These are phyloP conservation scores for Drosophila trapezifrons DNA, from an alignment of 1,140 invertebrate genomes.

Conservation along the genomic window DNA sequence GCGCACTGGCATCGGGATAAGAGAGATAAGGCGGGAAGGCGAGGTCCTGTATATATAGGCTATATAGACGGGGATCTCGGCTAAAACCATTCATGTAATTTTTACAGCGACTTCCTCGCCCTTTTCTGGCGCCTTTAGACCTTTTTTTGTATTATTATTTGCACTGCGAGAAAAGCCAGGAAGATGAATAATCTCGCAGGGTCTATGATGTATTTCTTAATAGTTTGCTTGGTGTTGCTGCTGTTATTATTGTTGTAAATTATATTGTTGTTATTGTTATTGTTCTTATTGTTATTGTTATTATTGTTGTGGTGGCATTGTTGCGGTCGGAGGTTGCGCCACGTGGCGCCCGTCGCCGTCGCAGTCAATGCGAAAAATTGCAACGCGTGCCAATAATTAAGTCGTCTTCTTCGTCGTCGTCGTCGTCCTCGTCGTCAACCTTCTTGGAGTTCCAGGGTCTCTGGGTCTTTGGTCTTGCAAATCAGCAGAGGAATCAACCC, in stretches of 20 bases:
- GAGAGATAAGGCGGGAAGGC: conserved; percentile 9
- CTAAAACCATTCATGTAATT: conserved; percentile 79
- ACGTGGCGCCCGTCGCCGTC: conserved; percentile 55
- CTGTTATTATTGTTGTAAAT: conserved; percentile 19
- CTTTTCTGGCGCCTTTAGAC: conserved; percentile 43
- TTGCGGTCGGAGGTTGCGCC: conserved; percentile 70
- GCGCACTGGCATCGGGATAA: conserved; percentile 46
- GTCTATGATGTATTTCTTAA: conserved; percentile 48
- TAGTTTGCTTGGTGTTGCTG: conserved; percentile 38
- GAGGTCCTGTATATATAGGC: conserved; percentile 7
- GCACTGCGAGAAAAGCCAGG: neutral
- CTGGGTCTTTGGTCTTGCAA: conserved; percentile 8
- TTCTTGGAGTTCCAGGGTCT: conserved; percentile 5
- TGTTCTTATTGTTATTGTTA: conserved; percentile 31
- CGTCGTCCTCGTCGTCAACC: conserved; percentile 1
- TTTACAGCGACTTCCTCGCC: conserved; percentile 59
- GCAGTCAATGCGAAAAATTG: conserved; percentile 77
- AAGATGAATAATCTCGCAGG: conserved; percentile 20
- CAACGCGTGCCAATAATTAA: conserved; percentile 82
- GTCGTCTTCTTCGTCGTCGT: conserved; percentile 30
- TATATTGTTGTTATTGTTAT: conserved; percentile 19
- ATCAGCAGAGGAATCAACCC: conserved; percentile 21
- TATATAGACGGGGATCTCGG: conserved; percentile 10
- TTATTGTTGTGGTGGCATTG: conserved; percentile 30
- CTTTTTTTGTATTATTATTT: conserved; percentile 25